phyloP scores from a whole-genome alignment of 2,888 invertebrate species.

The Eilema caniola region DNA sequence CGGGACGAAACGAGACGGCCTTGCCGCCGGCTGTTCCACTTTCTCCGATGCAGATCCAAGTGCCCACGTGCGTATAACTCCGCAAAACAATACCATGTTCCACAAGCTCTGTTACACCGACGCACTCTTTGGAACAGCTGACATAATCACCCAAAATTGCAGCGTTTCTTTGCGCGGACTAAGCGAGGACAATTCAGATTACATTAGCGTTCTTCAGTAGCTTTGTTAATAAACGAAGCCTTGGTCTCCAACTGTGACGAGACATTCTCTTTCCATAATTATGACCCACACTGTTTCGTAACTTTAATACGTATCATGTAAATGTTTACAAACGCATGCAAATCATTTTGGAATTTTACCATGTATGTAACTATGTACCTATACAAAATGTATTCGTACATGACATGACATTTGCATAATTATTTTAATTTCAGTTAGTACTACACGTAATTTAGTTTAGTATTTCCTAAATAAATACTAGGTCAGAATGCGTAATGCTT shows the following conservation, averaged over 20 bases:
- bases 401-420: neutral
- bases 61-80: slow-evolving; percentile 74
- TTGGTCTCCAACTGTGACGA: slow-evolving; percentile 75
- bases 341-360: slow-evolving; percentile 27
- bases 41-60: slow-evolving; percentile 72
- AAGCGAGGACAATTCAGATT: slow-evolving; percentile 72
- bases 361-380: neutral
- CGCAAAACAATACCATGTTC: slow-evolving; percentile 72
- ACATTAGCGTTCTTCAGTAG: slow-evolving; percentile 64
- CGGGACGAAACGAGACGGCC: slow-evolving; percentile 77
- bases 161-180: slow-evolving; percentile 67
- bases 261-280: slow-evolving; percentile 74
- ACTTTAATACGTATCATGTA: slow-evolving; percentile 52
- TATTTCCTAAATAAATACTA: no score
- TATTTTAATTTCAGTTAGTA: neutral
- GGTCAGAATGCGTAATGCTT: no score
- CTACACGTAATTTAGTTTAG: no score
- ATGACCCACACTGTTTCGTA: slow-evolving; percentile 65
- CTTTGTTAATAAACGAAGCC: slow-evolving; percentile 76
- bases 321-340: slow-evolving; percentile 28
- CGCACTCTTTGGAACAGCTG: slow-evolving; percentile 75
- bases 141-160: slow-evolving; percentile 80
- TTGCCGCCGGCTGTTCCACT: slow-evolving; percentile 84
- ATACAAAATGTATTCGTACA: neutral
- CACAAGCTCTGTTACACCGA: slow-evolving; percentile 69